phyloP scores from a whole-genome alignment of 2,113 vertebrate species.

The Furnarius figulus region DNA sequence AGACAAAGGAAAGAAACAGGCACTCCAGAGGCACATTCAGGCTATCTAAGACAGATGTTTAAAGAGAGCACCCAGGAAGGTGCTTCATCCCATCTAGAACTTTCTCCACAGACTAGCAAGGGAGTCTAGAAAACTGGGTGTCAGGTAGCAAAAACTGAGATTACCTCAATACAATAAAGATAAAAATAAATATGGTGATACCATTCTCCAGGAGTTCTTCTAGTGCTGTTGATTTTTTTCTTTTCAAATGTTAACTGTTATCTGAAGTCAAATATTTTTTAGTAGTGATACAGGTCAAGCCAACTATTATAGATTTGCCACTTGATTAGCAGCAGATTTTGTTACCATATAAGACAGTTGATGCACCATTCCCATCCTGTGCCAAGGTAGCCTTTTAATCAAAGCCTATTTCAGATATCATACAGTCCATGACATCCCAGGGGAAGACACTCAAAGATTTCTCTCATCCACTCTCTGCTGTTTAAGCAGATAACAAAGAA shows the following conservation, averaged over 20 bases:
- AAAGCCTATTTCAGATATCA: background rate
- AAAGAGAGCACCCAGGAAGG: background rate
- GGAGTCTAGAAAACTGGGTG: background rate
- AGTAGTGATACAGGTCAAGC: background rate
- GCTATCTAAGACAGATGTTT: background rate
- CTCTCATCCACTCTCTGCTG: background rate
- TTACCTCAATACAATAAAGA: background rate
- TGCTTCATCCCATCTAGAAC: background rate
- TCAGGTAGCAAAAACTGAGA: background rate
- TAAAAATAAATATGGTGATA: background rate
- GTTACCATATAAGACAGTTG: background rate
- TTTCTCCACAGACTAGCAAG: background rate
- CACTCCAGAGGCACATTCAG: background rate
- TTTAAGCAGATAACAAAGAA: background rate
- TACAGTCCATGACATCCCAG: background rate
- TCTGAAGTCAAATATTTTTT: constrained; percentile 3
- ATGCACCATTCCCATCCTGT: background rate
- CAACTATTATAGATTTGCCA: background rate
- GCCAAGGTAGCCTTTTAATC: background rate
- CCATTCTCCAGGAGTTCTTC: background rate
- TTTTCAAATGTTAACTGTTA: background rate
- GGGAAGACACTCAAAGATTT: background rate
- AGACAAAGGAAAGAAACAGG: background rate
- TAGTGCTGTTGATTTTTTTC: background rate
- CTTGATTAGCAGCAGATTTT: background rate